A percentile compares a stretch with the other conserved stretches of the same genome.
phyloP scores from a whole-genome alignment of 2,797 vertebrate species.

The Platalea minor region DNA sequence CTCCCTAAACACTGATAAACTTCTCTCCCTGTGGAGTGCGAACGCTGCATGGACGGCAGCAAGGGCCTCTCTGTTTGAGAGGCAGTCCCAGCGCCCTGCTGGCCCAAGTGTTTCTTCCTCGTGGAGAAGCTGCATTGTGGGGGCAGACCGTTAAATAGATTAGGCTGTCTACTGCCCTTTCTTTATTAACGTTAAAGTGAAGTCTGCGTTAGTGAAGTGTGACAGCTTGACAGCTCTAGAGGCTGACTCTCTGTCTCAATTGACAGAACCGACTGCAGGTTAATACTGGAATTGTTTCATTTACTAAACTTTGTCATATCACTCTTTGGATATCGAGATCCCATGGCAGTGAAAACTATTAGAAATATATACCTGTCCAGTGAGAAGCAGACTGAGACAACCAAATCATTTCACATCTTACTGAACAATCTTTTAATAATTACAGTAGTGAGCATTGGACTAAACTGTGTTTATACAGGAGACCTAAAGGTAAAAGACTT shows the following conservation, averaged over 20 bases:
- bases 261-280: background rate
- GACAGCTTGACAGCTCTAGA: background rate
- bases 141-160: background rate
- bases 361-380: background rate
- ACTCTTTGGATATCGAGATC: background rate
- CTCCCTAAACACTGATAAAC: background rate
- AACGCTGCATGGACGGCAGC: background rate
- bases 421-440: background rate
- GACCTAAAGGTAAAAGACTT: background rate
- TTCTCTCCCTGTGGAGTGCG: background rate
- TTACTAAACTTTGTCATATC: background rate
- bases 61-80: background rate
- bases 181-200: background rate
- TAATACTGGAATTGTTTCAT: background rate
- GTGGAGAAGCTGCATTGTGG: background rate
- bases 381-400: background rate
- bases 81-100: background rate
- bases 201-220: background rate
- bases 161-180: background rate
- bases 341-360: background rate
- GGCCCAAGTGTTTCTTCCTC: background rate
- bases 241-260: background rate
- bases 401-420: background rate
- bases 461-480: background rate
- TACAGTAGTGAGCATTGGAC: background rate